Conservation (phyloP, 2,797 vertebrate genomes). For the Lepilemur ruficaudatus region DNA sequence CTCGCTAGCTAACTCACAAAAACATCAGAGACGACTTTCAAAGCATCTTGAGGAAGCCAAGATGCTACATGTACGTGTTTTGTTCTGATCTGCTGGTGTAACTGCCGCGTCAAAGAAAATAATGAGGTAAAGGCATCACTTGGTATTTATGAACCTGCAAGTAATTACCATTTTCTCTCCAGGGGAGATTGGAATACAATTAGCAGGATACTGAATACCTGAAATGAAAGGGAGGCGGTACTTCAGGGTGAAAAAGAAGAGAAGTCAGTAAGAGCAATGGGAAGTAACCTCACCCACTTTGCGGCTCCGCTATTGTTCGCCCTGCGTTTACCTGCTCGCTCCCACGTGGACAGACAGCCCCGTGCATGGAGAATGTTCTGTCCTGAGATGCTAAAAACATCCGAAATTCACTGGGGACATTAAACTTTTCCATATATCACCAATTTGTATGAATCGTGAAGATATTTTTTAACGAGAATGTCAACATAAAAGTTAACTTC, state of each 20-base stretch:
- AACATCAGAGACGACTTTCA: background rate
- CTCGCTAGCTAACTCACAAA: background rate
- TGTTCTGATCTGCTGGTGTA: background rate
- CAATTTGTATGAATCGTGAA: background rate
- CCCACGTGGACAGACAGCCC: background rate
- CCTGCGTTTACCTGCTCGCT: background rate
- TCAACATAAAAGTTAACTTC: background rate
- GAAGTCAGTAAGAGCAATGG: background rate
- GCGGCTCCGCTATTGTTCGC: background rate
- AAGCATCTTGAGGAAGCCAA: slow-evolving; percentile 40
- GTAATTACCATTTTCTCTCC: slow-evolving; percentile 64
- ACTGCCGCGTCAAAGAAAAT: slow-evolving; percentile 59
- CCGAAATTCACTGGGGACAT: background rate
- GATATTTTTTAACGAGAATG: background rate
- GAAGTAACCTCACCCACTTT: background rate
- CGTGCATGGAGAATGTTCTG: background rate
- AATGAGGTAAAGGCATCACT: slow-evolving; percentile 47
- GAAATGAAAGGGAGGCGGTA: slow-evolving; percentile 29
- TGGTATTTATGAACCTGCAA: slow-evolving; percentile 54
- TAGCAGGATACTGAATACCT: slow-evolving; percentile 45
- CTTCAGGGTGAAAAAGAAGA: background rate
- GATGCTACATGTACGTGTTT: background rate
- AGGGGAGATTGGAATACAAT: slow-evolving; percentile 52
- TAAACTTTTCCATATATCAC: background rate
- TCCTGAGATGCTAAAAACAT: background rate